phyloP scores from a whole-genome alignment of 2,113 vertebrate genomes.

The Proterorhinus semilunaris region DNA sequence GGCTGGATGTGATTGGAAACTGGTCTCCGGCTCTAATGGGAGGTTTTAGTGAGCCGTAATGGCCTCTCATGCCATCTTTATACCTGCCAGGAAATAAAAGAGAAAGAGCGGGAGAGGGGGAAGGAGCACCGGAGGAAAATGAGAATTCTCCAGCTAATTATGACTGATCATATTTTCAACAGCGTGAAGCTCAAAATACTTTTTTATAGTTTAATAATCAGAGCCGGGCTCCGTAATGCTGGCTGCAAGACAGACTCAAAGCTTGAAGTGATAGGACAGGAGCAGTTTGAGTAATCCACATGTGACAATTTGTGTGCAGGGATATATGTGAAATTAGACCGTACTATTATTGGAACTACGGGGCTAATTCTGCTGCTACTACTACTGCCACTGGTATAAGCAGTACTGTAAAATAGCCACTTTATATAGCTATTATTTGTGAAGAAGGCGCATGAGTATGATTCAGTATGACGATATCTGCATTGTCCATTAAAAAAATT shows the following conservation, averaged over 20 bases:
- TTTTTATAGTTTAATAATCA: constrained; percentile 61
- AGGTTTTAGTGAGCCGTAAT: constrained; percentile 72
- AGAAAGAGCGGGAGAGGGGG: constrained; percentile 17
- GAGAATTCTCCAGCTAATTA: constrained; percentile 61
- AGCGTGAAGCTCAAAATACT: constrained; percentile 39
- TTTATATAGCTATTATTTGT: too few relatives aligned
- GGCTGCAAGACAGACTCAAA: constrained; percentile 44
- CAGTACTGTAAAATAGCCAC: too few relatives aligned
- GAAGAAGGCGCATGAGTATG: too few relatives aligned
- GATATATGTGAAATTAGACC: not conserved
- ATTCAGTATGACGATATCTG: too few relatives aligned
- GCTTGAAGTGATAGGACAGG: not conserved
- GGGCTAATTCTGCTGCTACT: not conserved
- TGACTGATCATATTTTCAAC: constrained; percentile 63
- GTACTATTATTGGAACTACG: too few relatives aligned
- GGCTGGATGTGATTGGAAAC: constrained; percentile 57
- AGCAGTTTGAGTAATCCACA: constrained; percentile 4
- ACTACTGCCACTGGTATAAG: too few relatives aligned
- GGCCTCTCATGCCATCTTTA: constrained; percentile 61
- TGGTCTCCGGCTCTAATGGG: constrained; percentile 67
- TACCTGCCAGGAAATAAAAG: constrained; percentile 40
- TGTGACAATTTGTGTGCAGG: not conserved
- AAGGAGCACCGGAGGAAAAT: constrained; percentile 40
- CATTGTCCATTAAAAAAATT: too few relatives aligned
- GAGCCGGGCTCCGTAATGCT: constrained; percentile 61